Percentiles rank a stretch among this genome's conserved stretches.
phyloP scores from a whole-genome alignment of 53 echinoderm and acorn worm genomes.

The Echinometra lucunter region DNA sequence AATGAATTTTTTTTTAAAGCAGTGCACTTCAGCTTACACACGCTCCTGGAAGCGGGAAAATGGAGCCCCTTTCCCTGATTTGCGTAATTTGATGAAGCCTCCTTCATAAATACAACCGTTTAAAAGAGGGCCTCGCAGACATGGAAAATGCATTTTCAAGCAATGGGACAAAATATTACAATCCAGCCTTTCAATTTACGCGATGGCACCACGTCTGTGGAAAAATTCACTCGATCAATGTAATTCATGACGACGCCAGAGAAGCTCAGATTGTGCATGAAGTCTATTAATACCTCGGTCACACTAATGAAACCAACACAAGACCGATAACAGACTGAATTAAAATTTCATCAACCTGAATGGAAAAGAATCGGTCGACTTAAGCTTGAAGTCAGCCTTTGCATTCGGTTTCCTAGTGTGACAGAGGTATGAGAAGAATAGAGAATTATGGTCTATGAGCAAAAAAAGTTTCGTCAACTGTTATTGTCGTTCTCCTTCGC shows the following conservation, averaged over 20 bases:
- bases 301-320: too few relatives aligned
- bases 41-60: background rate
- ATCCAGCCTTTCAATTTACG: background rate
- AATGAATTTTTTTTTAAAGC: slow-evolving; percentile 43
- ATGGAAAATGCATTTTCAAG: slow-evolving; percentile 9
- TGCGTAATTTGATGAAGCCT: slow-evolving; percentile 35
- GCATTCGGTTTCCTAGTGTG: too few relatives aligned
- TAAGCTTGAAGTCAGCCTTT: too few relatives aligned
- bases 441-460: slow-evolving; percentile 3
- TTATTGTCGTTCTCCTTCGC: background rate
- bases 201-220: background rate
- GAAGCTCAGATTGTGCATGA: background rate
- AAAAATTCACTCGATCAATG: background rate
- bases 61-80: background rate
- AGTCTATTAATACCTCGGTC: too few relatives aligned
- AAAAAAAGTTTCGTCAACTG: slow-evolving; percentile 20
- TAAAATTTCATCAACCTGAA: too few relatives aligned
- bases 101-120: background rate
- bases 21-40: slow-evolving; percentile 9
- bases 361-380: too few relatives aligned
- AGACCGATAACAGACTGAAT: too few relatives aligned
- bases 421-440: background rate
- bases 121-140: background rate
- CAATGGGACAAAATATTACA: slow-evolving; percentile 9
- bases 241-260: slow-evolving; percentile 18